A percentile compares a stretch with the other conserved stretches of the same genome.
Conservation (phyloP, 2,113 vertebrate species). For the Proterorhinus semilunaris region DNA sequence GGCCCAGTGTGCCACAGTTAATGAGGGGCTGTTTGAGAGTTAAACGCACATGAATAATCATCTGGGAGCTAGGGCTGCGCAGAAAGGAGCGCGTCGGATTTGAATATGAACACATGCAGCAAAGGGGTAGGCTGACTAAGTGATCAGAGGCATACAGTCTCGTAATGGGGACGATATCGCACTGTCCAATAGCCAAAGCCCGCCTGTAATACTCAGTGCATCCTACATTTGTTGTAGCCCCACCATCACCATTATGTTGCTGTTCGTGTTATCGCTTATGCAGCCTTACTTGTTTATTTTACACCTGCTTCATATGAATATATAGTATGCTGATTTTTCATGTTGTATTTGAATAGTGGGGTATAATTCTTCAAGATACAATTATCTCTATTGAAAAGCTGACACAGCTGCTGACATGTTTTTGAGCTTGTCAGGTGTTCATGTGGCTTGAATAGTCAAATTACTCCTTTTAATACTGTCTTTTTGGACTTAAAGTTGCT, state of each 20-base stretch:
- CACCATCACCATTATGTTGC: slow-evolving; percentile 1
- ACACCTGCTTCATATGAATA: slow-evolving; percentile 9
- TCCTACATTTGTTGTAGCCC: not conserved
- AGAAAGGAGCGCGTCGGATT: slow-evolving; percentile 35
- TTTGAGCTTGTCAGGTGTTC: slow-evolving; percentile 43
- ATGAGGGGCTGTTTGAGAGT: slow-evolving; percentile 72
- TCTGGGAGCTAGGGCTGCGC: slow-evolving; percentile 44
- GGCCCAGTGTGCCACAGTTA: slow-evolving; percentile 69
- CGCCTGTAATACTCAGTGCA: slow-evolving; percentile 1
- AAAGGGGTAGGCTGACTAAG: slow-evolving; percentile 21
- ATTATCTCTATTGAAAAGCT: slow-evolving; percentile 49
- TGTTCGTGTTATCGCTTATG: not conserved
- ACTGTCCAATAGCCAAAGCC: slow-evolving; percentile 15
- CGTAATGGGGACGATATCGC: slow-evolving; percentile 24
- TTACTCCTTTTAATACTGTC: slow-evolving; percentile 4
- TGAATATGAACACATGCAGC: slow-evolving; percentile 58
- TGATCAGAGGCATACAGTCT: slow-evolving; percentile 50
- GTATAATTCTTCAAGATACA: slow-evolving; percentile 39
- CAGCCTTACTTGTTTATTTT: not conserved
- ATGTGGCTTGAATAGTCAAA: slow-evolving; percentile 6
- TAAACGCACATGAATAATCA: slow-evolving; percentile 76
- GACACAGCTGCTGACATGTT: slow-evolving; percentile 37
- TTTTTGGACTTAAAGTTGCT: too few relatives aligned
- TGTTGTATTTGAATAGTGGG: slow-evolving; percentile 18
- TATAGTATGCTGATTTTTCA: slow-evolving; percentile 17